Percentiles rank a stretch among this genome's conserved stretches.
These are phyloP conservation scores for Neodiprion fabricii DNA, from an alignment of 1,140 invertebrate genomes.

Conservation along the genomic window DNA sequence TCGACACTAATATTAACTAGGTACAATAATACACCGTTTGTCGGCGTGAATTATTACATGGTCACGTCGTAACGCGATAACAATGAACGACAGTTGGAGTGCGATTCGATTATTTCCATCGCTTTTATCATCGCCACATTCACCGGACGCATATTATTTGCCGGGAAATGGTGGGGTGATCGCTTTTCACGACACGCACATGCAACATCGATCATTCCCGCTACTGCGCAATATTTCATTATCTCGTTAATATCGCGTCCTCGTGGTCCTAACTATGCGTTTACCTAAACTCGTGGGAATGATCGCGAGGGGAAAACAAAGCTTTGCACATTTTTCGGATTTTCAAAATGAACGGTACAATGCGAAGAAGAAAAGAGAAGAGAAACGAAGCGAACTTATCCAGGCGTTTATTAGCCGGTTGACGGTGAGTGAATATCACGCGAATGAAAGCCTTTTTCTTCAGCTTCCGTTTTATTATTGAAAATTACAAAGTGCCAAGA, in stretches of 20 bases:
- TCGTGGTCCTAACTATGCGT: not conserved
- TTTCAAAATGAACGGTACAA: too few species aligned
- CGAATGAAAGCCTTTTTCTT: not conserved
- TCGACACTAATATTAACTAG: not conserved
- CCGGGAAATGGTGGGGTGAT: not conserved
- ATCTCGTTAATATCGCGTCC: not conserved
- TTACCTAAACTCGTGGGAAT: not conserved
- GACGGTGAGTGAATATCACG: not conserved
- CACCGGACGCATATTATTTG: not conserved
- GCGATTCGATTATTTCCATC: constrained; percentile 1
- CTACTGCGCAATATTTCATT: not conserved
- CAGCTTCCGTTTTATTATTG: constrained; percentile 7
- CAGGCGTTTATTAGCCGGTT: not conserved
- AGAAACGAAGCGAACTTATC: not conserved
- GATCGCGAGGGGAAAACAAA: too few species aligned
- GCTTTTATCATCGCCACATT: not conserved
- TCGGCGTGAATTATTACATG: not conserved
- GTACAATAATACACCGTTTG: not conserved
- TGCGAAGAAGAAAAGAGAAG: not conserved
- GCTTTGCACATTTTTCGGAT: too few species aligned
- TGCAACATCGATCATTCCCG: not conserved
- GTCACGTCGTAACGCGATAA: not conserved
- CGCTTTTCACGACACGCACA: not conserved
- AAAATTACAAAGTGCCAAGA: not conserved
- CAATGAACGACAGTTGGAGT: not conserved